Percentiles rank a stretch among this genome's conserved stretches.
Evolutionary conservation across 1,140 invertebrate species (phyloP).

Genomic region (Ips typographus): DNA sequence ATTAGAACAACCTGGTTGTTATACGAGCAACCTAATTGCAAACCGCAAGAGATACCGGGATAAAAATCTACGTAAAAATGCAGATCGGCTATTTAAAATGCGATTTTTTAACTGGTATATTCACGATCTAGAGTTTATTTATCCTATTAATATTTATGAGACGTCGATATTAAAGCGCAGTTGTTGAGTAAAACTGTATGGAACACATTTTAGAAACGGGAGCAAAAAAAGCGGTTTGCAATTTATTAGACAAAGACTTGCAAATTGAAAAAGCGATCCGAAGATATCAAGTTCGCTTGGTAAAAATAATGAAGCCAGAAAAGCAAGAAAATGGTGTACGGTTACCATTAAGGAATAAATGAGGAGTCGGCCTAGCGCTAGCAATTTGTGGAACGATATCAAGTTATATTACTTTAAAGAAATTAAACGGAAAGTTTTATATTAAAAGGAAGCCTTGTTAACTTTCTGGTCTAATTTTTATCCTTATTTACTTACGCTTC

Average conservation of each 20-base stretch:
- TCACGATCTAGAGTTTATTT: no score
- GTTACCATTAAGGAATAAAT: slow-evolving; percentile 21
- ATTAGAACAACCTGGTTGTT: no score
- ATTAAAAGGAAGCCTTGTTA: slow-evolving; percentile 20
- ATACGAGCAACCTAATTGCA: no score
- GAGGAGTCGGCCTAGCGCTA: slow-evolving; percentile 5
- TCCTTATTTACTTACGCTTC: slow-evolving; percentile 1
- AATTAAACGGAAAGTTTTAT: slow-evolving; percentile 22
- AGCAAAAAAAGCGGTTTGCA: not conserved
- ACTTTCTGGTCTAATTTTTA: slow-evolving; percentile 2
- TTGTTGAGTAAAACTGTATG: no score
- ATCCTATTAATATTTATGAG: no score
- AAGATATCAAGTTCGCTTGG: not conserved
- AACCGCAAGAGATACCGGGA: no score
- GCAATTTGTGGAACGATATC: slow-evolving; percentile 21
- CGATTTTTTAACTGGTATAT: no score
- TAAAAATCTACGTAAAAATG: no score
- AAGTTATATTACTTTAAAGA: slow-evolving; percentile 20
- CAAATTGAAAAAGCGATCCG: not conserved
- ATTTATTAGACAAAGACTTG: not conserved
- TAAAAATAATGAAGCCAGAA: slow-evolving; percentile 14
- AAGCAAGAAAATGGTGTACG: slow-evolving; percentile 13
- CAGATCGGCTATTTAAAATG: no score
- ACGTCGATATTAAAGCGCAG: no score
- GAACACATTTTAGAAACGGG: no score